Evolutionary conservation across 2,797 vertebrate species (phyloP), one percentile per base, ranked within the genome.

Genomic region (Rhabdophis nuchalis): DNA sequence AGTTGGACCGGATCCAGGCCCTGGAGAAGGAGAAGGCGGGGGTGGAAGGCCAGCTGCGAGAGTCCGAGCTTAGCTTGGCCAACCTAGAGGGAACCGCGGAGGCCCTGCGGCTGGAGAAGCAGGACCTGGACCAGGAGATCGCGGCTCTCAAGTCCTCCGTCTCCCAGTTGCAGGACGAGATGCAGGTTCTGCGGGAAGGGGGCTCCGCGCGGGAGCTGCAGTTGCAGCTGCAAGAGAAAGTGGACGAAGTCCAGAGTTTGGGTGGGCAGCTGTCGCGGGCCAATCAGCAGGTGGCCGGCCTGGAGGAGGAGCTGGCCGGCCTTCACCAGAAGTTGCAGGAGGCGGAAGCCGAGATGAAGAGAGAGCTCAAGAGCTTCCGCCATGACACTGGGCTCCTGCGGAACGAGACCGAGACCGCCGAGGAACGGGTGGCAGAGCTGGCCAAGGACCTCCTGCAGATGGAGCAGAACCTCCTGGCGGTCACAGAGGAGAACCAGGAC

Each of bases 401-500:
- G 72, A 99, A 99, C 0, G 98, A 99, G 97, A 98, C 99, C 0
- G 99, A 99, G 97, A 99, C 97, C 0, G 99, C 99, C 0, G 98
- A 99, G 95, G 99, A 99, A 96, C 98, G 99, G 95, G 99, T 99
- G 72, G 99, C 99, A 0, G 99, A 99, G 94, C 95, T 99, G 96
- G 99, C 99, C 14, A 97, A 95, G 53, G 99, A 99, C 96, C 96
- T 99, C 93, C 96, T 99, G 96, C 97, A 97, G 53, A 97, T 98
- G 87, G 99, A 99, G 25, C 99, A 99, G 97, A 98, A 97, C 91
- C 95, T 99, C 86, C 97, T 99, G 8, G 89, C 77, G 46, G 98
- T 98, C 95, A 98, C 96, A 36, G 98, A 99, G 95, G 97, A 96
- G 88, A 97, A 97, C 18, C 95, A 97, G 82, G 97, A 97, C 86